Percentiles rank a stretch among this genome's conserved stretches.
These are phyloP conservation scores for Lepisosteus osseus DNA, from an alignment of 2,113 vertebrate genomes.

Conservation along the genomic window DNA sequence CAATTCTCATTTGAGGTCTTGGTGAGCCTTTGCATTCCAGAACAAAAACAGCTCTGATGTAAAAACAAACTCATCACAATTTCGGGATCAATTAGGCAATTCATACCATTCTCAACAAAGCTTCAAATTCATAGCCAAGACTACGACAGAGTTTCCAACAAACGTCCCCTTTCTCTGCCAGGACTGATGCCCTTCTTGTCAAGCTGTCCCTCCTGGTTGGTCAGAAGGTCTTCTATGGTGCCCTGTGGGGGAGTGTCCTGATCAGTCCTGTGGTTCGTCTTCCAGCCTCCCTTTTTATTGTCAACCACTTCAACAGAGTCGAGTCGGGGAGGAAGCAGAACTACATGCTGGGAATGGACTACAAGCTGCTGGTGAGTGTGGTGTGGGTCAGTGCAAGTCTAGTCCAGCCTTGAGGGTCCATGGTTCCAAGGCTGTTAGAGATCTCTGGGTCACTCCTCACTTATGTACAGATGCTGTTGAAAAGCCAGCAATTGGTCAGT, in stretches of 20 bases:
- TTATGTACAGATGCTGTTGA: too few relatives aligned
- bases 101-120: too few relatives aligned
- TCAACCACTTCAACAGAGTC: slow-evolving; percentile 81
- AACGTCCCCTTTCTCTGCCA: slow-evolving; percentile 33
- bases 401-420: too few relatives aligned
- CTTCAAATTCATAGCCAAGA: too few relatives aligned
- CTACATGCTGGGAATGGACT: slow-evolving; percentile 81
- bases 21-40: too few relatives aligned
- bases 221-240: slow-evolving; percentile 81
- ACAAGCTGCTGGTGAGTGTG: slow-evolving; percentile 76
- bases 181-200: slow-evolving; percentile 83
- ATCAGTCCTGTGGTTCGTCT: slow-evolving; percentile 78
- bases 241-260: slow-evolving; percentile 86
- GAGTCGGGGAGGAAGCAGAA: slow-evolving; percentile 68
- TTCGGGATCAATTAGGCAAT: too few relatives aligned
- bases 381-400: too few relatives aligned
- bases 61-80: background rate
- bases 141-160: too few relatives aligned
- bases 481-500: too few relatives aligned
- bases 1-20: too few relatives aligned
- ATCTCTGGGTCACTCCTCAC: too few relatives aligned
- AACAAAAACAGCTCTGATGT: background rate
- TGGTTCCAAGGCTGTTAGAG: too few relatives aligned
- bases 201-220: slow-evolving; percentile 83
- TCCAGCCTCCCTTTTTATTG: slow-evolving; percentile 85